These are phyloP conservation scores for Nothoprocta pentlandii DNA, from an alignment of 2,113 vertebrate species.

Conservation along the genomic window DNA sequence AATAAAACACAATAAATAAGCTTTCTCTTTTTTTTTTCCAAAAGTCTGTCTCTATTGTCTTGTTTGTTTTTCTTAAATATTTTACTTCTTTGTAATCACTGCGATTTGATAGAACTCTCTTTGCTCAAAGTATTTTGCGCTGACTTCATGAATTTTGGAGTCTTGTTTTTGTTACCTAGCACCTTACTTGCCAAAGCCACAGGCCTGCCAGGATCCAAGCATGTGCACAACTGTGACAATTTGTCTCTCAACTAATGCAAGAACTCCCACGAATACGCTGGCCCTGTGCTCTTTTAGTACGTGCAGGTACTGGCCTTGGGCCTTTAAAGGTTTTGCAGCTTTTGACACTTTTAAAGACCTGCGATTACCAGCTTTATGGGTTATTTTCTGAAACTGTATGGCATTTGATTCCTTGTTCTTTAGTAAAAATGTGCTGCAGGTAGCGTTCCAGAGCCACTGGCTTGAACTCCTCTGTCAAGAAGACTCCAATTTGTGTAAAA, in stretches of 20 bases:
- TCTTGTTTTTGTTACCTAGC: not conserved
- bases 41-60: not conserved
- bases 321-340: not conserved
- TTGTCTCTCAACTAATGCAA: not conserved
- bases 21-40: not conserved
- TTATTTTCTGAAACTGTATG: not conserved
- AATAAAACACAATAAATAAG: constrained; percentile 51
- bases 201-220: not conserved
- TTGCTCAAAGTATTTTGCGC: not conserved
- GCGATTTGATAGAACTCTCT: not conserved
- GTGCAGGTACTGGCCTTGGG: not conserved
- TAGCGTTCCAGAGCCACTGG: not conserved
- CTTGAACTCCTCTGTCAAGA: not conserved
- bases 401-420: not conserved
- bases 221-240: not conserved
- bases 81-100: not conserved
- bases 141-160: constrained; percentile 1
- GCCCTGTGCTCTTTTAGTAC: not conserved
- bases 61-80: not conserved
- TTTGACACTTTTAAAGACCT: constrained; percentile 3
- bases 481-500: not conserved
- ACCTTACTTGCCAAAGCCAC: not conserved
- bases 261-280: not conserved
- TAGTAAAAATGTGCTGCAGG: not conserved
- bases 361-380: not conserved